Base-by-base conservation (phyloP, 2,888 invertebrate species). In the Tineola bisselliella region DNA sequence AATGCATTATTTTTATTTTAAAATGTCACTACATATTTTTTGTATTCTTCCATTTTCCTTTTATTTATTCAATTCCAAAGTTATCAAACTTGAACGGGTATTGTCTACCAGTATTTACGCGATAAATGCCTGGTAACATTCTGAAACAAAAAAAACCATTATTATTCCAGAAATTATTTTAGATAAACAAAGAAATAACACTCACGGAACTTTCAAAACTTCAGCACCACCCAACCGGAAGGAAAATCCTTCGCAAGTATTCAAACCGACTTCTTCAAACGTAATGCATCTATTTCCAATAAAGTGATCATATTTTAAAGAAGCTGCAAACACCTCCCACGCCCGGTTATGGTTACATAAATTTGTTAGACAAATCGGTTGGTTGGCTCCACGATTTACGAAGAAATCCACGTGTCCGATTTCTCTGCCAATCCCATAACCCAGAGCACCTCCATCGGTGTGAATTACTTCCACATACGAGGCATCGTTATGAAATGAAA, bases 371-470 rank as follows among this genome's bases (percentile, higher is more conserved):
- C 64, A 64, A 11, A 63, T 63, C 1, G 64, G 60, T 56, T 64
- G 64, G 19, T 43, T 62, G 13, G 60, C 61, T 38, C 87, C 87
- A 59, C 73, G 69, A 15, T 63, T 64, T 33, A 57, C 62, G 38
- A 56, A 64, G 33, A 63, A 61, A 30, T 64, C 64, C 13, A 60
- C 62, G 12, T 52, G 44, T n/a, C 61, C 64, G 44, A 63, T 61
- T 8, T 13, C 30, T 18, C 58, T 60, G 5, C 61, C 56, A 6
- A 62, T 59, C 8, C 64, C 64, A 17, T 52, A 52, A 0, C 63
- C 63, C 4, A 38, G 25, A 11, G 0, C 30, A 0, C 63, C 61
- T 10, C 44, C 60, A 13, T 64, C 63, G 6, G 64, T 64, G 59
- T 64, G 63, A 25, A 64, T 63, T 0, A 61, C 62, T 58, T 64